Percentiles rank a stretch among this genome's conserved stretches.
Conservation (phyloP, 1,140 invertebrate species). For the Lordiphosa mommai region DNA sequence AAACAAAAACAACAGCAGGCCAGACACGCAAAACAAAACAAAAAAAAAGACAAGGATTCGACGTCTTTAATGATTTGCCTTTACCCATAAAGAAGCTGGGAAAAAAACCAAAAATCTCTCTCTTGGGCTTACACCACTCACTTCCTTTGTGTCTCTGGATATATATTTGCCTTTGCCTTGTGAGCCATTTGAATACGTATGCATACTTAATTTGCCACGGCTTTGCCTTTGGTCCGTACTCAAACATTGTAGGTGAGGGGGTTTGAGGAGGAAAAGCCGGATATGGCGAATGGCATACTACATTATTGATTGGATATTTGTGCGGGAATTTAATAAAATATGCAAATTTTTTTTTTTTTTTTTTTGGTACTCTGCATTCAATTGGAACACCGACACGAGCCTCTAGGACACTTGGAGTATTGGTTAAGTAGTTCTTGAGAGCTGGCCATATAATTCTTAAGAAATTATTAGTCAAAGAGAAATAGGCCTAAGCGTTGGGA, state of each 20-base stretch:
- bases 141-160: constrained; percentile 28
- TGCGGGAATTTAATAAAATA: constrained; percentile 75
- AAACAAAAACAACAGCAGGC: constrained; percentile 27
- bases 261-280: constrained; percentile 11
- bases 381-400: constrained; percentile 35
- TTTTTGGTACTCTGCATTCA: constrained; percentile 44
- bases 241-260: constrained; percentile 9
- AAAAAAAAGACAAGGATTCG: constrained; percentile 10
- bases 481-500: background rate
- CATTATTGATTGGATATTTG: constrained; percentile 77
- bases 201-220: constrained; percentile 74
- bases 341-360: constrained; percentile 62
- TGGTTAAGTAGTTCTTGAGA: constrained; percentile 33
- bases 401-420: constrained; percentile 13
- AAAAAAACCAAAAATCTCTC: constrained; percentile 70
- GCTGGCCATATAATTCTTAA: constrained; percentile 11
- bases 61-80: constrained; percentile 60
- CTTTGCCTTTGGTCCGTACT: constrained; percentile 42
- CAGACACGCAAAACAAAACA: constrained; percentile 29
- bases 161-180: constrained; percentile 44
- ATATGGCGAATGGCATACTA: constrained; percentile 54
- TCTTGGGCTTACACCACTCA: constrained; percentile 41
- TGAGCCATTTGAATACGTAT: constrained; percentile 74
- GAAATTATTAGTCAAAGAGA: constrained; percentile 9
- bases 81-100: constrained; percentile 41